phyloP scores from a whole-genome alignment of 2,113 vertebrate genomes.

The Cavia aperea region DNA sequence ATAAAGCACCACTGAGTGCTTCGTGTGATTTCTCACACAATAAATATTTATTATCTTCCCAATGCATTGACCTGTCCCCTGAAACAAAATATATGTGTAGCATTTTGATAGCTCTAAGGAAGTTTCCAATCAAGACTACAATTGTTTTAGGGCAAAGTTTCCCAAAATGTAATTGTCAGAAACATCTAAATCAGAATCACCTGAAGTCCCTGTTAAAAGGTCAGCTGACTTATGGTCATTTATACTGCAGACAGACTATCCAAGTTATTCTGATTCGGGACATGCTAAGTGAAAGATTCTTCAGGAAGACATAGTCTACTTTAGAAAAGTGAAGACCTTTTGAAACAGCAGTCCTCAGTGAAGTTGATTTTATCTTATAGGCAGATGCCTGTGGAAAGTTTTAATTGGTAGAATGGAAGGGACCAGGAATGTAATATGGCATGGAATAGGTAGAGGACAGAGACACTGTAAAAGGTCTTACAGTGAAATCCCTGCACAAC shows the following conservation, averaged over 20 bases:
- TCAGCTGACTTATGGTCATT: not conserved
- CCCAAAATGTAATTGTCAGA: not conserved
- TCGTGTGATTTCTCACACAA: not conserved
- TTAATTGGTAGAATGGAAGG: not conserved
- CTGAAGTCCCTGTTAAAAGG: not conserved
- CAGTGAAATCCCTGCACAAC: not conserved
- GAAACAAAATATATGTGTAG: not conserved
- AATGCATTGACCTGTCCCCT: not conserved
- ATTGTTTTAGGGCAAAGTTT: not conserved
- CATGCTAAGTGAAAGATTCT: not conserved
- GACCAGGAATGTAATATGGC: fast-evolving
- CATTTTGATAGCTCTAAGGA: not conserved
- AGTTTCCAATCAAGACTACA: not conserved
- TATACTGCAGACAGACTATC: not conserved
- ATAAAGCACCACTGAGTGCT: not conserved
- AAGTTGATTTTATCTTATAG: too few species aligned
- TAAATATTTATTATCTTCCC: not conserved
- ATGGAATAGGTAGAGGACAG: not conserved
- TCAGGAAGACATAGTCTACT: not conserved
- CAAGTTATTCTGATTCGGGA: not conserved
- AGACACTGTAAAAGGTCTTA: too few species aligned
- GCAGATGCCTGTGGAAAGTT: not conserved
- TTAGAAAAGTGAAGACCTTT: not conserved
- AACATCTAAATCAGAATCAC: not conserved
- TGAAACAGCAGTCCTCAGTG: not conserved